phyloP scores from a whole-genome alignment of 2,113 vertebrate species.

The Calidris pugnax region DNA sequence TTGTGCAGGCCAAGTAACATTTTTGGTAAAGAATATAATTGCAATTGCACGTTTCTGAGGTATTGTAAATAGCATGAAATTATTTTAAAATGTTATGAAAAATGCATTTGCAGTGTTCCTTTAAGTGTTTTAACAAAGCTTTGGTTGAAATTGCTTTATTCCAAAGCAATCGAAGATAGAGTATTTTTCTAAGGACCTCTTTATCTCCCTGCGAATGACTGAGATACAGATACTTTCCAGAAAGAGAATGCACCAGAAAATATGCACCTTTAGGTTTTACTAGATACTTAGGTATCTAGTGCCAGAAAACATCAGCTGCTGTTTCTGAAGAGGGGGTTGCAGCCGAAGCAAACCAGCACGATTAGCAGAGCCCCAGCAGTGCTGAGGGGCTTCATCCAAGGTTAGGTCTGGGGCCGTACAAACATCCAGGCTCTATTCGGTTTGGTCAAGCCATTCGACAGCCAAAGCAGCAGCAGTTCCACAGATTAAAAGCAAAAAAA shows the following conservation, averaged over 20 bases:
- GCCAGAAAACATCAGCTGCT: not conserved
- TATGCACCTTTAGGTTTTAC: not conserved
- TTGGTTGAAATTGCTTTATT: constrained; percentile 55
- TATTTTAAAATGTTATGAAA: constrained; percentile 65
- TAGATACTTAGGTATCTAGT: not conserved
- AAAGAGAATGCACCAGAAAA: constrained; percentile 13
- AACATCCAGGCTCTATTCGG: not conserved
- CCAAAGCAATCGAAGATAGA: constrained; percentile 29
- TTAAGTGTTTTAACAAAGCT: constrained; percentile 65
- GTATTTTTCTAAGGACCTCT: constrained; percentile 21
- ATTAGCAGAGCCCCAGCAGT: not conserved
- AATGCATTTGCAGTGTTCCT: constrained; percentile 47
- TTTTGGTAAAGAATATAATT: constrained; percentile 58
- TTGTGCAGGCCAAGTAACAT: constrained; percentile 35
- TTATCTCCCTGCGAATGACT: constrained; percentile 23
- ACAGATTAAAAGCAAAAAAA: not conserved
- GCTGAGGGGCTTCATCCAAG: not conserved
- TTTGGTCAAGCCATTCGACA: not conserved
- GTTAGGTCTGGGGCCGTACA: not conserved
- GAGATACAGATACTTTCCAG: constrained; percentile 16
- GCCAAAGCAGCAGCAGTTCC: constrained; percentile 7
- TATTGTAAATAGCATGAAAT: constrained; percentile 51
- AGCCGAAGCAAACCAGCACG: not conserved
- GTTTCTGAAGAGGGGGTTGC: not conserved
- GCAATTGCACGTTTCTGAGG: constrained; percentile 25